Conservation (phyloP, 2,113 vertebrate genomes). For the Nanorana parkeri region DNA sequence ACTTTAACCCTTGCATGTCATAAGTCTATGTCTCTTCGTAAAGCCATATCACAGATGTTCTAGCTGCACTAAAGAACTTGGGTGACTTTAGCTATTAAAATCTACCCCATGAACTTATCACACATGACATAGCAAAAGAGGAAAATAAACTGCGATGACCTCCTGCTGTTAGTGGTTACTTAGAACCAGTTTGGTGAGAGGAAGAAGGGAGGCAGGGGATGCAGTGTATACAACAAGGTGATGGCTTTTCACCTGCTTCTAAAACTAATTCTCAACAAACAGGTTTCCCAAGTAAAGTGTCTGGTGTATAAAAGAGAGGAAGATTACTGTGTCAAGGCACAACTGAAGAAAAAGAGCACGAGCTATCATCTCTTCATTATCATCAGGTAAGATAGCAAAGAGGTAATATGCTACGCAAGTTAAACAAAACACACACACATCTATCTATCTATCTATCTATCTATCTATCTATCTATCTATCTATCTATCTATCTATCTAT, state of each 20-base stretch:
- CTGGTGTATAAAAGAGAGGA: constrained; percentile 20
- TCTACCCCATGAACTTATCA: background rate
- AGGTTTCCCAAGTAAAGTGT: background rate
- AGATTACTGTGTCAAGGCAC: background rate
- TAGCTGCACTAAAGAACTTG: background rate
- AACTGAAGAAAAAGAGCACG: background rate
- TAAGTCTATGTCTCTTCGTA: too few species aligned
- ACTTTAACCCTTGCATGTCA: too few species aligned
- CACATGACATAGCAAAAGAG: constrained; percentile 30
- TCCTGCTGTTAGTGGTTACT: constrained; percentile 8
- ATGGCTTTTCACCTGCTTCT: constrained; percentile 41
- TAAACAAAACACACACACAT: too few species aligned
- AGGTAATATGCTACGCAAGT: too few species aligned
- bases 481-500: too few species aligned
- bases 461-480: background rate
- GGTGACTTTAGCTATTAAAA: background rate
- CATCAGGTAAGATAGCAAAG: background rate
- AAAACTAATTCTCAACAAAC: constrained; percentile 15
- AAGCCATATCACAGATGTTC: background rate
- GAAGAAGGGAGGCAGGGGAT: constrained; percentile 33
- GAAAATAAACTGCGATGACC: constrained; percentile 29
- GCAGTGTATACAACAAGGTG: background rate
- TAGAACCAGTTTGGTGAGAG: constrained; percentile 36
- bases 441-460: too few species aligned
- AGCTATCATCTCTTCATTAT: background rate